Base-by-base conservation (phyloP, 2,888 invertebrate genomes). In the Cancer borealis region DNA sequence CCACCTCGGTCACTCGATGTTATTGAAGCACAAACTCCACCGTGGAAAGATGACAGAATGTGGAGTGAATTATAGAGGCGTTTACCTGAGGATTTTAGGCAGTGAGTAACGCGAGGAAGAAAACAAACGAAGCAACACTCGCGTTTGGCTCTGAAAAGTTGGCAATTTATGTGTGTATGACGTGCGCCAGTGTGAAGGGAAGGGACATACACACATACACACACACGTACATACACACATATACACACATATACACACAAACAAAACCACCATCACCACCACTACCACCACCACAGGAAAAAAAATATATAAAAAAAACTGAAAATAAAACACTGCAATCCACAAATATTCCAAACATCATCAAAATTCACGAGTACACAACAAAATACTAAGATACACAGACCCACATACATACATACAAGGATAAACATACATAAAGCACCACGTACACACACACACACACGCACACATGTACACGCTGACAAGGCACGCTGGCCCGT, bases 211-310 rank as follows among this genome's bases (percentile, higher is more conserved):
- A 30, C 79, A 79, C 79, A 79, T 30, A 79, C 79, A 79, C 79
- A 79, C 30, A 79, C 79, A 79, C 79, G 30, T 30, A 79, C 79
- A 79, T 30, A 79, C 79, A 79, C 47, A 90, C 47, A 46, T 54
- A 90, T 54, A 90, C 90, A 46, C 90, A 90, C 90, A 47, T n/a
- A 88, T n/a, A 88, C 49, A 88, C 88, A 88, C 46, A 49, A 21
- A 88, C 46, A 60, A 46, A 21, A 91, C 47, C 47, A 21, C 88
- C 26, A 88, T 26, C 46, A 17, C 46, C 45, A 10, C 12, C 84
- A 84, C 73, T 66, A n/a, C 46, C 17, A 88, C 39, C 87, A 26
- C 88, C 26, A 3, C 26, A 88, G 4, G 10, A 39, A 46, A 39
- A 88, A 88, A 26, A 17, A 30, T 10, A 84, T 12, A 84, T 6